A percentile compares a stretch with the other conserved stretches of the same genome.
Conservation (phyloP, 2,888 invertebrate species). For the Hololepta plana region DNA sequence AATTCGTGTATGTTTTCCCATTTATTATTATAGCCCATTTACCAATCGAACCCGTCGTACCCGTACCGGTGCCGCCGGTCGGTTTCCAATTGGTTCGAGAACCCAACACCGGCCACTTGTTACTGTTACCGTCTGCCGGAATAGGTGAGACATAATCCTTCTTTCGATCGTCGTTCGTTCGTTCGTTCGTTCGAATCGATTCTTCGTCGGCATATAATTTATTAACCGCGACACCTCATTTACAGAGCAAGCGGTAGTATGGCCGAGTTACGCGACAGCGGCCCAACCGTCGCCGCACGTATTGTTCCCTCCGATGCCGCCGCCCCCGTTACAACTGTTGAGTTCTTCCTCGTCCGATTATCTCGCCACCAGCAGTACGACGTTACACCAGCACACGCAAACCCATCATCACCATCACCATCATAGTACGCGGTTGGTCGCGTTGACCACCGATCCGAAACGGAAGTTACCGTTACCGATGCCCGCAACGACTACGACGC, state of each 20-base stretch:
- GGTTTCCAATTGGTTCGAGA: conserved; percentile 78
- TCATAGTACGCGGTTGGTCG: conserved; percentile 47
- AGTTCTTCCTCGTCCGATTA: conserved; percentile 32
- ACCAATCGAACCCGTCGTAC: conserved; percentile 57
- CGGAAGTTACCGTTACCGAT: conserved; percentile 29
- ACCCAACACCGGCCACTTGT: conserved; percentile 65
- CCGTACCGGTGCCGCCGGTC: conserved; percentile 52
- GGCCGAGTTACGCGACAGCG: conserved; percentile 44
- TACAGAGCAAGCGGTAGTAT: conserved; percentile 50
- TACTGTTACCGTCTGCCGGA: conserved; percentile 58
- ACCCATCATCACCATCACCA: conserved; percentile 40
- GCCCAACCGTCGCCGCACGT: conserved; percentile 24
- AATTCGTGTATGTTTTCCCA: conserved; percentile 16
- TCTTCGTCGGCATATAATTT: neutral
- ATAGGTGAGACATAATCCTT: conserved; percentile 26
- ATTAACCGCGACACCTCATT: conserved; percentile 7
- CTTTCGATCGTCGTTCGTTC: conserved; percentile 4
- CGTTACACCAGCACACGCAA: conserved; percentile 30
- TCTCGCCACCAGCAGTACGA: conserved; percentile 37
- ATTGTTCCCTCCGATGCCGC: conserved; percentile 37
- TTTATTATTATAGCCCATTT: conserved; percentile 50
- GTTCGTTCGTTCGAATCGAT: conserved; percentile 1
- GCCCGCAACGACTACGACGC: conserved; percentile 29
- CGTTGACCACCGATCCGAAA: conserved; percentile 37
- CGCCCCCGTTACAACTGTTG: conserved; percentile 46